Evolutionary conservation across 2,113 vertebrate species (phyloP), one percentile per base, ranked within the genome.

Genomic region (Malurus melanocephalus): DNA sequence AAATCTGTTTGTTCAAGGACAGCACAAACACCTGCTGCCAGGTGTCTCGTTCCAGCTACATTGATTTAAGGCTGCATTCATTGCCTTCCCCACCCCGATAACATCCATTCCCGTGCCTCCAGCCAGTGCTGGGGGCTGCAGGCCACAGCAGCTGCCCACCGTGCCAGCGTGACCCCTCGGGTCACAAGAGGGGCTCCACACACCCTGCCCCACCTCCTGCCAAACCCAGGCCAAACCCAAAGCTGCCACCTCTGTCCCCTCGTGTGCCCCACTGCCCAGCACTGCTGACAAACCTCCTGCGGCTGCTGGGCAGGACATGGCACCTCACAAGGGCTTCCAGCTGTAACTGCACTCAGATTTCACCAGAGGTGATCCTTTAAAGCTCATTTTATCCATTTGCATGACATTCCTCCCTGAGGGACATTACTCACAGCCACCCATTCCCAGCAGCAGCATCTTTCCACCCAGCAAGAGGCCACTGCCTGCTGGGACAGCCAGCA

Each of bases 191-290:
- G 22, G 62, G 42, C 10, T 52, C n/a, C 3, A 7, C n/a, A 23
- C 0, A 0, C 19, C 46, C 78, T 68, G 11, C 20, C 57, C 4
- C 0, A 18, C 16, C 65, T 75, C 52, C 46, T 21, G 46, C 68
- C n/a, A 32, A 53, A 49, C 17, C 23, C 57, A 13, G 68, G 26
- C 33, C 32, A 23, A 60, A 8, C 16, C 30, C 76, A n/a, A 32
- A 73, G 16, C 26, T 80, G 10, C 45, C 73, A n/a, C 11, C 18
- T 55, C 48, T 43, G 10, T 19, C n/a, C 30, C 1, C 12, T 13
- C 0, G 0, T 27, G n/a, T 10, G 32, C 38, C 42, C 26, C 15
- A 7, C 32, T 2, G 1, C 32, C 46, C 51, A 20, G 43, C 66
- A 6, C 40, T 74, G 68, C 30, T 40, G 51, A 49, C n/a, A 42